A percentile compares a stretch with the other conserved stretches of the same genome.
These are phyloP conservation scores for Cardiocondyla obscurior DNA, from an alignment of 1,140 invertebrate genomes.

Conservation along the genomic window DNA sequence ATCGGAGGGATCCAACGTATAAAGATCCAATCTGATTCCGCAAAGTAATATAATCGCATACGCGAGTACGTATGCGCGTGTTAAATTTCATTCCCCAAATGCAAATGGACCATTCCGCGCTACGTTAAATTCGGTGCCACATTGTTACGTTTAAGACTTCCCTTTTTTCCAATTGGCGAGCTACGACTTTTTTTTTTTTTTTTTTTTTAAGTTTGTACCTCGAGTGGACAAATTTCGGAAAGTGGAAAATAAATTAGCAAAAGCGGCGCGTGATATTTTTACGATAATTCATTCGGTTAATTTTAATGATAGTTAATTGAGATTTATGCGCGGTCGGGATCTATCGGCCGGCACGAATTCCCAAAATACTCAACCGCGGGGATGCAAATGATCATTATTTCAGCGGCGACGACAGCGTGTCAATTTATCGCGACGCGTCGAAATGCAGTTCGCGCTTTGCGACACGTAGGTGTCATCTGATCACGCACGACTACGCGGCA, in stretches of 20 bases:
- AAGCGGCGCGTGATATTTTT: too few species aligned
- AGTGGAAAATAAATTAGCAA: too few species aligned
- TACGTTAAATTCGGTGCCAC: not conserved
- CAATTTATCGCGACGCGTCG: not conserved
- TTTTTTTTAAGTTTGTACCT: too few species aligned
- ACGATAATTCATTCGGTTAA: too few species aligned
- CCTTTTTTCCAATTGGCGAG: not conserved
- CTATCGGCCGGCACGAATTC: not conserved
- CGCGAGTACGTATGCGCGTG: not conserved
- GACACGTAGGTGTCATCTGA: not conserved
- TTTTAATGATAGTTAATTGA: too few species aligned
- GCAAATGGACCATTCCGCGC: not conserved
- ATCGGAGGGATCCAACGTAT: not conserved
- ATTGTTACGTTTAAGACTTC: not conserved
- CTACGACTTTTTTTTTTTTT: too few species aligned
- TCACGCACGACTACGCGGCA: conserved; percentile 6
- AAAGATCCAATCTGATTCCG: not conserved
- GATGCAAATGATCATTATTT: not conserved
- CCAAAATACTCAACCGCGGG: not conserved
- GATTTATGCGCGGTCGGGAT: not conserved
- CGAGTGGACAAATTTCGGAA: too few species aligned
- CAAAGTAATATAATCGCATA: conserved; percentile 15
- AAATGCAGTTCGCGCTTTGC: not conserved
- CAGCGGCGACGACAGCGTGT: not conserved
- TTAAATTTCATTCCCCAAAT: conserved; percentile 24